Evolutionary conservation across 2,797 vertebrate genomes (phyloP), one percentile per base, ranked within the genome.

Genomic region (Bucorvus abyssinicus): DNA sequence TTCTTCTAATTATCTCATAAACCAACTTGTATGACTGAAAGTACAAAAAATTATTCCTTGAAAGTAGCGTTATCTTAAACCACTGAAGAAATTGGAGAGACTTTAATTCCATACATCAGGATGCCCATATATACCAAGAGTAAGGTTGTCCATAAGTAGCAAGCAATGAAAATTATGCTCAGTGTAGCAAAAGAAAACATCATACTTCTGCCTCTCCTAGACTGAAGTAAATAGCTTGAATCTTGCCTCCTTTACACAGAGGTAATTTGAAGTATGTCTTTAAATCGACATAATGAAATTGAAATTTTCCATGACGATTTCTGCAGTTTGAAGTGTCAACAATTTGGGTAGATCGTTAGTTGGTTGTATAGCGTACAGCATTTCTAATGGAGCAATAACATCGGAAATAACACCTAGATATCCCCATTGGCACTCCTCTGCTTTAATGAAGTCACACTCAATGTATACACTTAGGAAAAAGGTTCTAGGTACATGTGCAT

Each of bases 1-100:
- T 84, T 90, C 15, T 81, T 78, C 16, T 91, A 53, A 91, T 84
- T 78, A 47, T 36, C 57, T 90, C 57, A 79, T 95, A 91, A 90
- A 91, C 17, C 17, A 75, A 14, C 26, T 79, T 61, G 78, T 95
- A 81, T 93, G 53, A 63, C 50, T 94, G 42, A 45, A 88, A 91
- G 26, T 86, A 71, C 24, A 50, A 75, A 81, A 70, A 88, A 40
- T 47, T 83, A 81, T 6, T 69, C 8, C n/a, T 77, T 86, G 15
- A 87, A 94, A 59, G 59, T 52, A 81, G 16, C 15, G 14, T 86
- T 93, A 36, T n/a, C 53, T 81, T 71, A 84, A 61, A 29, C 38
- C 3, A 4, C 57, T 73, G 67, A 76, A 88, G 47, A 81, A 94
- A 91, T 44, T 52, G 44, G 88, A 84, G 50, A 78, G 7, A 55